Percentiles rank a stretch among this genome's conserved stretches.
These are phyloP conservation scores for Andricus quercusramuli DNA, from an alignment of 2,888 invertebrate genomes.

Conservation along the genomic window DNA sequence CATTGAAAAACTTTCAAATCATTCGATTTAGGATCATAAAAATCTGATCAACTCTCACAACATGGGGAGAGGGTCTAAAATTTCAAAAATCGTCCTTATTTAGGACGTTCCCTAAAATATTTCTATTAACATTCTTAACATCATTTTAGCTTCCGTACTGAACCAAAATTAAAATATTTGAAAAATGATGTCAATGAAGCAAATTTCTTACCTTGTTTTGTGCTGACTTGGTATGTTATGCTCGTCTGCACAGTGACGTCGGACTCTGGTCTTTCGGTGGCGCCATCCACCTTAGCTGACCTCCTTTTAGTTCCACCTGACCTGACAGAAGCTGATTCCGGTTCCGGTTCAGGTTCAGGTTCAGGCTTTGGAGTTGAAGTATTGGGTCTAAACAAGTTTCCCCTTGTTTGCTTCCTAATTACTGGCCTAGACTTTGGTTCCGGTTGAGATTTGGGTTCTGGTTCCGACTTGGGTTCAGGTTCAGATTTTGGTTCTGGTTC, in stretches of 20 bases:
- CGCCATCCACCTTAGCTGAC: conserved; percentile 69
- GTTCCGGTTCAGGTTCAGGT: conserved; percentile 78
- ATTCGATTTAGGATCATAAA: too few species aligned
- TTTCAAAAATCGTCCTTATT: too few species aligned
- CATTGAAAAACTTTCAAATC: too few species aligned
- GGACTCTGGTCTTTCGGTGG: conserved; percentile 65
- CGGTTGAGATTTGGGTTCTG: conserved; percentile 76
- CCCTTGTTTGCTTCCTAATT: conserved; percentile 66
- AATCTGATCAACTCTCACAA: too few species aligned
- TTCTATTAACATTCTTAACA: background rate
- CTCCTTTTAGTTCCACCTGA: conserved; percentile 70
- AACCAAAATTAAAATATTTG: background rate
- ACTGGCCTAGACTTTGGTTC: conserved; percentile 69
- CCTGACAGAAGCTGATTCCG: conserved; percentile 69
- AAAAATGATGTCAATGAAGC: conserved; percentile 21
- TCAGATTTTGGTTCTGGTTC: conserved; percentile 74
- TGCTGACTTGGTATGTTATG: conserved; percentile 88
- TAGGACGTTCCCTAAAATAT: background rate
- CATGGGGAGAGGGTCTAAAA: too few species aligned
- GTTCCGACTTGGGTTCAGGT: conserved; percentile 72
- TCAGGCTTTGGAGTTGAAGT: conserved; percentile 76
- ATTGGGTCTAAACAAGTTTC: conserved; percentile 56
- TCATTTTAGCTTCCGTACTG: background rate
- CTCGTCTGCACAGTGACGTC: conserved; percentile 89
- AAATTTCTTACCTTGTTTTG: conserved; percentile 79